phyloP scores from a whole-genome alignment of 2,113 vertebrate species.

The Astatotilapia flaviijosephi region DNA sequence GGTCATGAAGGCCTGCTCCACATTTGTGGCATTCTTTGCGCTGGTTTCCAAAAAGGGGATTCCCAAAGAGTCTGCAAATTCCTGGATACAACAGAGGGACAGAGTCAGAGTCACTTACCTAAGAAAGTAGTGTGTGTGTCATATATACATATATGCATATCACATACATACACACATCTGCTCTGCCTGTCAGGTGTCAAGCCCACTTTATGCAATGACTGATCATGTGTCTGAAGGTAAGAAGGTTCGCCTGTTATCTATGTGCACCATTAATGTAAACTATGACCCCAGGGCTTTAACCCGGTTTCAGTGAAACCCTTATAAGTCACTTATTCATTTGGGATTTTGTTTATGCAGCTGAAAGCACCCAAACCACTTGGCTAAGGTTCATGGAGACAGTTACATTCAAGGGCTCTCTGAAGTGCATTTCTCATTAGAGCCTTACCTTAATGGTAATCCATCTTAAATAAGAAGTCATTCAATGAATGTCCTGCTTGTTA shows the following conservation, averaged over 20 bases:
- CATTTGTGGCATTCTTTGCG: conserved; percentile 98
- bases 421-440: not conserved
- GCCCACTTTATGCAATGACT: not conserved
- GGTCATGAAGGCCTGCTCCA: conserved; percentile 99
- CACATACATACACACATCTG: not conserved
- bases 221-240: not conserved
- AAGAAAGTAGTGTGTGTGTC: not conserved
- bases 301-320: rapidly evolving
- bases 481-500: not conserved
- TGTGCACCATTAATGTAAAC: not conserved
- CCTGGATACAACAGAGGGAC: conserved; percentile 65
- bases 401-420: not conserved
- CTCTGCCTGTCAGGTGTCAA: not conserved
- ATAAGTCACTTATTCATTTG: not conserved
- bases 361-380: not conserved
- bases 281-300: not conserved
- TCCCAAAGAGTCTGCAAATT: conserved; percentile 98
- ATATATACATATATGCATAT: not conserved
- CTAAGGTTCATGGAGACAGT: not conserved
- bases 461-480: not conserved
- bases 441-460: not conserved
- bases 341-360: not conserved
- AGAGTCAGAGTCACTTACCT: not conserved
- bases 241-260: not conserved
- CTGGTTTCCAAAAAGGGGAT: conserved; percentile 99